Percentiles rank a stretch among this genome's conserved stretches.
Evolutionary conservation across 2,113 vertebrate species (phyloP).

Genomic region (Oceanodroma tethys): DNA sequence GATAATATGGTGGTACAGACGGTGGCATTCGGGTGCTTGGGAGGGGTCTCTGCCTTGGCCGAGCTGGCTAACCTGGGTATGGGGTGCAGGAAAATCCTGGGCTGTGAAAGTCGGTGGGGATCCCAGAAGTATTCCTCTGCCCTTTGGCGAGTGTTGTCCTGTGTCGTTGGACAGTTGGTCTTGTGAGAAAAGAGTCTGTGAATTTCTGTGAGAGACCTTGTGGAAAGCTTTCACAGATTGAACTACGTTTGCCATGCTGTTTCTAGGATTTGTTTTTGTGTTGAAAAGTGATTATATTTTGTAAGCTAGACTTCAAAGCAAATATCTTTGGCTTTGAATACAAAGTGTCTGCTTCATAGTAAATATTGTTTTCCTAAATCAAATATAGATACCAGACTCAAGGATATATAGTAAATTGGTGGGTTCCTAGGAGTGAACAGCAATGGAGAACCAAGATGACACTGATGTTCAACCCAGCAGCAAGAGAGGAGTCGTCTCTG

Average conservation of each 20-base stretch:
- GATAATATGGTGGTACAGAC: neutral
- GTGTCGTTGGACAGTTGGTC: too few relatives aligned
- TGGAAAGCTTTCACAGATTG: neutral
- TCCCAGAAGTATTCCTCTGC: neutral
- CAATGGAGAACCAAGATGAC: neutral
- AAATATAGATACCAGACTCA: fast-evolving
- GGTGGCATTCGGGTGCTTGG: neutral
- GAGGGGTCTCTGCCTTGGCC: neutral
- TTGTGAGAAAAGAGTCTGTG: neutral
- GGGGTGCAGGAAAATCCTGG: neutral
- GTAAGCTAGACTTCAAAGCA: neutral
- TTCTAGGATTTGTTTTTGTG: neutral
- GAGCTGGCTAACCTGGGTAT: neutral
- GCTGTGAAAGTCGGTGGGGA: neutral
- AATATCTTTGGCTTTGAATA: neutral
- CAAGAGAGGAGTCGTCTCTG: neutral
- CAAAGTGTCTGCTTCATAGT: neutral
- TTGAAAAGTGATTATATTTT: neutral
- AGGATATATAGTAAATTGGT: neutral
- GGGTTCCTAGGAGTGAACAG: neutral
- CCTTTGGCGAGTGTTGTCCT: neutral
- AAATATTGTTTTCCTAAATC: neutral
- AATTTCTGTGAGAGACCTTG: neutral
- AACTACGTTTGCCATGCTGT: neutral
- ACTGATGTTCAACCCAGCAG: neutral